phyloP scores from a whole-genome alignment of 2,888 invertebrate genomes.

The Nyleta sp. region DNA sequence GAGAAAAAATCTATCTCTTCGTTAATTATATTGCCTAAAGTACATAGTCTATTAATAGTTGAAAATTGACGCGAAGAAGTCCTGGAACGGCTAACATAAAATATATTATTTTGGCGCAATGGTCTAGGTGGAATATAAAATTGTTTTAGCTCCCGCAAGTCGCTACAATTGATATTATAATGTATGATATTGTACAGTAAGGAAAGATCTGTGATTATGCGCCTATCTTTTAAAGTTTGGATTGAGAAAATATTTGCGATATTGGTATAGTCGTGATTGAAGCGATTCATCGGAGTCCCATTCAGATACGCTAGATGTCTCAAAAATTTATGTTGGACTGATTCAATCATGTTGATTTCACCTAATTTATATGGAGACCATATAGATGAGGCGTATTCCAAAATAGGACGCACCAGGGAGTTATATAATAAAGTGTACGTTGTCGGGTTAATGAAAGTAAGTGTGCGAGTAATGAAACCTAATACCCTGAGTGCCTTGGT shows the following conservation, averaged over 20 bases:
- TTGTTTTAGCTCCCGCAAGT: no score
- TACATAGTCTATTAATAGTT: no score
- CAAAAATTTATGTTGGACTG: neutral
- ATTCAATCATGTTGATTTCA: neutral
- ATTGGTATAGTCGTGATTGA: neutral
- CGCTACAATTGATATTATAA: no score
- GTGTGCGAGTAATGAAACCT: neutral
- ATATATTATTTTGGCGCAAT: no score
- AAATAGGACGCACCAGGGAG: neutral
- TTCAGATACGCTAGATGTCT: neutral
- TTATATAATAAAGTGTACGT: neutral
- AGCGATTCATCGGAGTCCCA: neutral
- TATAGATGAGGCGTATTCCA: neutral
- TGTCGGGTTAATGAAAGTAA: neutral
- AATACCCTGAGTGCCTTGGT: neutral
- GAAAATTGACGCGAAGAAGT: no score
- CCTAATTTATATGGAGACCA: neutral
- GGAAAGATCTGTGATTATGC: neutral
- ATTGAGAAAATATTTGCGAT: neutral
- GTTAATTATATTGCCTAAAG: no score
- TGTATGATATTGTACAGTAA: no score
- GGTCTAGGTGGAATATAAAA: no score
- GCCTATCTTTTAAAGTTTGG: neutral
- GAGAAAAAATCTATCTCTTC: no score
- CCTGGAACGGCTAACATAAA: no score